Percentiles rank a stretch among this genome's conserved stretches.
These are phyloP conservation scores for Melangyna quadrimaculata DNA, from an alignment of 2,888 invertebrate genomes.

Conservation along the genomic window DNA sequence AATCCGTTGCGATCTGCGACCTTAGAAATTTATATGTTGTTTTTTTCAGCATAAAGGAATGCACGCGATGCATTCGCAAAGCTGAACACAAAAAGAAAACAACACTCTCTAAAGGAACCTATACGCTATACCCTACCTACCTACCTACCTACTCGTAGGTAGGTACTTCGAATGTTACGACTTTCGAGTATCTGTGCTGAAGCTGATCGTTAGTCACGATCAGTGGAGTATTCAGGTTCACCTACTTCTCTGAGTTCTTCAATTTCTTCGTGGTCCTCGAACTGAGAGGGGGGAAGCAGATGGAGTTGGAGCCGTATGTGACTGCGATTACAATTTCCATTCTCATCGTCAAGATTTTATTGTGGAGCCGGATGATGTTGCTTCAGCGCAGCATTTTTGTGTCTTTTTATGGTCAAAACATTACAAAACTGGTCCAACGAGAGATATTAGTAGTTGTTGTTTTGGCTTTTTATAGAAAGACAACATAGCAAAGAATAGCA, in stretches of 20 bases:
- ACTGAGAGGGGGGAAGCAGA: not conserved
- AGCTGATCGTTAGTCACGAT: slow-evolving; percentile 65
- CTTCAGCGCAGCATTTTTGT: slow-evolving; percentile 23
- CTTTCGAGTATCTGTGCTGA: slow-evolving; percentile 47
- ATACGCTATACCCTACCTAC: not conserved
- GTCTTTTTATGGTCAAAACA: slow-evolving; percentile 48
- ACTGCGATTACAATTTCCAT: slow-evolving; percentile 39
- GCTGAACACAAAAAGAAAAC: not conserved
- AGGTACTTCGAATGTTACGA: not conserved
- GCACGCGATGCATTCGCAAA: slow-evolving; percentile 29
- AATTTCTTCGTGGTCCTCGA: slow-evolving; percentile 5
- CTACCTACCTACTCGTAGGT: not conserved
- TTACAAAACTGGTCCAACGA: slow-evolving; percentile 58
- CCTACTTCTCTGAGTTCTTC: slow-evolving; percentile 66
- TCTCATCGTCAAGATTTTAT: not conserved
- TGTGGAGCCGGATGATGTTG: slow-evolving; percentile 1
- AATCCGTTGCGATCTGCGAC: slow-evolving; percentile 58
- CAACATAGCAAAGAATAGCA: slow-evolving; percentile 1
- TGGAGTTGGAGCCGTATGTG: not conserved
- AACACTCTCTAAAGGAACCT: not conserved
- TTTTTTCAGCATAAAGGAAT: not conserved
- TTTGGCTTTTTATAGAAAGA: slow-evolving; percentile 13
- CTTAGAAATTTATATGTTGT: slow-evolving; percentile 43
- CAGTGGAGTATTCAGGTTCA: slow-evolving; percentile 68
- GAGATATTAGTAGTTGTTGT: slow-evolving; percentile 20